Evolutionary conservation across 1,140 invertebrate species (phyloP).

Genomic region (Drosophila takahashii): DNA sequence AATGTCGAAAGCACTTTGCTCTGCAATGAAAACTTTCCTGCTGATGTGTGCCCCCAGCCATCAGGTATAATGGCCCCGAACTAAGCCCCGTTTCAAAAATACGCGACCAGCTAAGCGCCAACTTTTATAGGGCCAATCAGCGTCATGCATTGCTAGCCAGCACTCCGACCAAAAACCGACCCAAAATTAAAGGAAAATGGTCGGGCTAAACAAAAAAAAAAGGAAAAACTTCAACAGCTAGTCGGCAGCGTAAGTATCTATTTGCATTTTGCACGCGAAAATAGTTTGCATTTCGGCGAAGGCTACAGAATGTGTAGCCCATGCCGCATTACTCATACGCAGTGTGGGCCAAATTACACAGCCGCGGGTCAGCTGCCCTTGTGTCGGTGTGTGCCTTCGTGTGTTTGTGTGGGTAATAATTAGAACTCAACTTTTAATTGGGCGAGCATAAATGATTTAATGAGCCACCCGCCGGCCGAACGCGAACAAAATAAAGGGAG

Average conservation of each 20-base stretch:
- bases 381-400: constrained; percentile 1
- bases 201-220: neutral
- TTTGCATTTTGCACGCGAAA: constrained; percentile 78
- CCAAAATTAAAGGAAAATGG: constrained; percentile 38
- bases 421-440: constrained; percentile 73
- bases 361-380: constrained; percentile 41
- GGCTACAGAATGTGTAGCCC: constrained; percentile 19
- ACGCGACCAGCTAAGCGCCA: constrained; percentile 1
- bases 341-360: constrained; percentile 44
- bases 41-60: neutral
- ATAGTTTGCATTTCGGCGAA: constrained; percentile 53
- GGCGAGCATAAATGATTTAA: constrained; percentile 60
- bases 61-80: constrained; percentile 2
- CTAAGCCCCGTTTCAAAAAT: constrained; percentile 18
- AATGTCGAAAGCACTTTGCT: too few relatives aligned
- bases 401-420: constrained; percentile 49
- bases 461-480: constrained; percentile 17
- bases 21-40: neutral
- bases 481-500: constrained; percentile 16
- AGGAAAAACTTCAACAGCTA: constrained; percentile 2
- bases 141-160: constrained; percentile 47
- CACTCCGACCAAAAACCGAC: constrained; percentile 18
- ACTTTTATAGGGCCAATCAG: constrained; percentile 45
- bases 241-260: constrained; percentile 49
- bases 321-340: constrained; percentile 67